A percentile compares a stretch with the other conserved stretches of the same genome.
Conservation (phyloP, 1,140 invertebrate species). For the Hydropsyche tenuis region DNA sequence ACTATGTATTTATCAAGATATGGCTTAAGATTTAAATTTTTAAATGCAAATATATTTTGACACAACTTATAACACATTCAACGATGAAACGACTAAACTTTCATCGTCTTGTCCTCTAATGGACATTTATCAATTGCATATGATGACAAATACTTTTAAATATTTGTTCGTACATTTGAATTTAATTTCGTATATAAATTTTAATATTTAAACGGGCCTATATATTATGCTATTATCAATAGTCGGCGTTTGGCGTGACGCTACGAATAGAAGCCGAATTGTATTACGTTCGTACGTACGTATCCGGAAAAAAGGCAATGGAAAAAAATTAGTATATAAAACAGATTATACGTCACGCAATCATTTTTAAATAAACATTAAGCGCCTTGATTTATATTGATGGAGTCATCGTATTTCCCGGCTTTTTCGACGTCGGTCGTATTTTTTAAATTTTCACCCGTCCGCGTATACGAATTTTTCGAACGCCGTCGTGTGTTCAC, state of each 20-base stretch:
- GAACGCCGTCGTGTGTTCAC: not conserved
- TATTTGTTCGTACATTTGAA: too few species aligned
- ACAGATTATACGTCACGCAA: conserved; percentile 36
- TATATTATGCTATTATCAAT: conserved; percentile 32
- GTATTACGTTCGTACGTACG: not conserved
- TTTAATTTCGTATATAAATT: too few species aligned
- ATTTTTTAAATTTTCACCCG: conserved; percentile 26
- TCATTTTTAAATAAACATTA: conserved; percentile 41
- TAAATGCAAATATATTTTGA: too few species aligned
- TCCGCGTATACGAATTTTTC: not conserved
- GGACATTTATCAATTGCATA: too few species aligned
- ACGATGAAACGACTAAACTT: too few species aligned
- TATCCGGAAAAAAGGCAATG: not conserved
- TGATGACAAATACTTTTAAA: too few species aligned
- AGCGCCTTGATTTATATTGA: conserved; percentile 35
- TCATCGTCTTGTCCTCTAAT: too few species aligned
- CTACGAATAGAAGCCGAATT: conserved; percentile 2
- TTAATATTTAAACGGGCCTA: too few species aligned
- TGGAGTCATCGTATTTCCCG: conserved; percentile 33
- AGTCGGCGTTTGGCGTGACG: conserved; percentile 29
- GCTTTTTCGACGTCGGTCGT: conserved; percentile 14
- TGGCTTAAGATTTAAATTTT: too few species aligned
- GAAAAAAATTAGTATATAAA: conserved; percentile 12
- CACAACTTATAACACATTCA: too few species aligned
- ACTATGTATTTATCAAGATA: too few species aligned